phyloP scores from a whole-genome alignment of 2,888 invertebrate genomes.

The Eucera pruinosa region DNA sequence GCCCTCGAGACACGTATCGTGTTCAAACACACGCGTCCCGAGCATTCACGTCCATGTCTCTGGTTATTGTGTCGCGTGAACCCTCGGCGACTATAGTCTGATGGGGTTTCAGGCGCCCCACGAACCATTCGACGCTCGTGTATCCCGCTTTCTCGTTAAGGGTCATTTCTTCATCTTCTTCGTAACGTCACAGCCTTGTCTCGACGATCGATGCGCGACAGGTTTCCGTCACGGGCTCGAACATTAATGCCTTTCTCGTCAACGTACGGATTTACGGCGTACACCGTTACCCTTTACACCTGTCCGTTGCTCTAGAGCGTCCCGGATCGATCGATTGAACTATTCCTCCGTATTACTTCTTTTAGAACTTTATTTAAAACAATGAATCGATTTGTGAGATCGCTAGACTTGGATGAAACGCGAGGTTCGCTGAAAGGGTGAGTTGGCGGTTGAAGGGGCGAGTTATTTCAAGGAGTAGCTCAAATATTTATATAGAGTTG shows the following conservation, averaged over 20 bases:
- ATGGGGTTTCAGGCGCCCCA: constrained; percentile 61
- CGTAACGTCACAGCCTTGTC: constrained; percentile 16
- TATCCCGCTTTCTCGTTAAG: constrained; percentile 44
- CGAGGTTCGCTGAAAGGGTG: background rate
- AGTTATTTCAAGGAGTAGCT: too few species aligned
- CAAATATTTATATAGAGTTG: too few species aligned
- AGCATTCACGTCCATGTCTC: constrained; percentile 40
- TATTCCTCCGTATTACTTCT: background rate
- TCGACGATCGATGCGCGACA: constrained; percentile 60
- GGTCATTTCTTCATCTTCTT: constrained; percentile 64
- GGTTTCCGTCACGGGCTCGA: constrained; percentile 55
- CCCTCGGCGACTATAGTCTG: constrained; percentile 49
- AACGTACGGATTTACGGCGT: constrained; percentile 26
- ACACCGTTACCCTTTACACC: constrained; percentile 25
- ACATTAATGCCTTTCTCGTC: constrained; percentile 28
- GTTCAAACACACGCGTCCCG: constrained; percentile 37
- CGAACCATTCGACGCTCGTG: constrained; percentile 41
- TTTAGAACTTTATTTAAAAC: too few species aligned
- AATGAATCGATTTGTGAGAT: background rate
- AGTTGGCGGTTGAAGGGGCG: background rate
- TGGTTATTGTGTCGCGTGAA: constrained; percentile 57
- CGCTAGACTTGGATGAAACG: background rate
- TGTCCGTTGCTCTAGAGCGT: background rate
- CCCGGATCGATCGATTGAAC: constrained; percentile 1
- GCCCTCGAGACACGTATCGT: constrained; percentile 47